Conservation (phyloP, 1,140 invertebrate species). For the Sogatella furcifera region DNA sequence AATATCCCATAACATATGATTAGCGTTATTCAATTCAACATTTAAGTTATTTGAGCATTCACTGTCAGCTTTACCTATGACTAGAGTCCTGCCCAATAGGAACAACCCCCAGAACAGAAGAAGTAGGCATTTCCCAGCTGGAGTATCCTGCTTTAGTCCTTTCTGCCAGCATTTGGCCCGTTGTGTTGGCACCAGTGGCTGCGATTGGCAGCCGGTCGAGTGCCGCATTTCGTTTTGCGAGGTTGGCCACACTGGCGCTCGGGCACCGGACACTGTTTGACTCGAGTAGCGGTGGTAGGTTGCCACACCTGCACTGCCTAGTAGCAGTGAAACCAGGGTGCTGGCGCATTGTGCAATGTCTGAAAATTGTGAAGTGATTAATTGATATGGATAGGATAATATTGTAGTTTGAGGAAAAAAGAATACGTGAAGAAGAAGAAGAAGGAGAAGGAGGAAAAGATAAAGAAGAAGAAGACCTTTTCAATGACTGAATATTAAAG, state of each 20-base stretch:
- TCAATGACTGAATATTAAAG: too few relatives aligned
- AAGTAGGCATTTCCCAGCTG: constrained; percentile 13
- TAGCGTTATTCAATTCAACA: too few relatives aligned
- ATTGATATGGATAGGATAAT: too few relatives aligned
- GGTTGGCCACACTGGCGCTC: constrained; percentile 11
- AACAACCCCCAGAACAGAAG: constrained; percentile 20
- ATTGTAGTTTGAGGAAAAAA: too few relatives aligned
- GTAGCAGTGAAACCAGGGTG: constrained; percentile 12
- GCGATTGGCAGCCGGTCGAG: background rate
- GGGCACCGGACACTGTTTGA: constrained; percentile 14
- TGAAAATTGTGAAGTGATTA: constrained; percentile 10
- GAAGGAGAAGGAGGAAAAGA: too few relatives aligned
- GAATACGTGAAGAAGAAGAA: too few relatives aligned
- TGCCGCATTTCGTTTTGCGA: background rate
- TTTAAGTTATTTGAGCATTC: too few relatives aligned
- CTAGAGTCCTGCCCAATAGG: constrained; percentile 10
- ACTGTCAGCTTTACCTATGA: too few relatives aligned
- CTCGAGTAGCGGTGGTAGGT: constrained; percentile 19
- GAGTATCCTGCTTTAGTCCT: constrained; percentile 15
- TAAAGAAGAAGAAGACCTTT: too few relatives aligned
- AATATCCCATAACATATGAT: too few relatives aligned
- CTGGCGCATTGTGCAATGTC: constrained; percentile 13
- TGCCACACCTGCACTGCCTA: constrained; percentile 3
- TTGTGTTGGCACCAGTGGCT: background rate
- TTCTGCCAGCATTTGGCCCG: background rate